phyloP scores from a whole-genome alignment of 2,888 invertebrate species.

The Drosophila yooni region DNA sequence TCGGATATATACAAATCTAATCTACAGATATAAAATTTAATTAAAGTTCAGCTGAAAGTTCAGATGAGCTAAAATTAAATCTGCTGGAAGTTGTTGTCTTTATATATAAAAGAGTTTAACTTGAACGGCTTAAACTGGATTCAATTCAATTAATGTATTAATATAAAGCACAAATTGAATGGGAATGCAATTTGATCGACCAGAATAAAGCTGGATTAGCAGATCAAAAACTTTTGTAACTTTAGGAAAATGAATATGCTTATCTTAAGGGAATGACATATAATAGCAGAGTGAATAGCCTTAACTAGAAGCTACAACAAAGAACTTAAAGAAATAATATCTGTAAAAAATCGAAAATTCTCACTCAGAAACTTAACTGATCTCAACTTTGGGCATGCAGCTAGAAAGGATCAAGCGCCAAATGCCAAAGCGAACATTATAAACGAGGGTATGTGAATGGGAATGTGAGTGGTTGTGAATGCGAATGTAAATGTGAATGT shows the following conservation, averaged over 20 bases:
- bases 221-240: slow-evolving; percentile 10
- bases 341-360: background rate
- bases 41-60: slow-evolving; percentile 8
- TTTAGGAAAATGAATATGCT: slow-evolving; percentile 8
- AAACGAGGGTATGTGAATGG: slow-evolving; percentile 13
- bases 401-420: slow-evolving; percentile 19
- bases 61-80: background rate
- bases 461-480: slow-evolving; percentile 23
- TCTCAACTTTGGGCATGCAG: background rate
- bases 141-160: slow-evolving; percentile 2
- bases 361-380: background rate
- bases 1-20: background rate
- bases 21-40: background rate
- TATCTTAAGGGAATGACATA: slow-evolving; percentile 9
- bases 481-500: slow-evolving; percentile 42
- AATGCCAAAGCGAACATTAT: slow-evolving; percentile 6
- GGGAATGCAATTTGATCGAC: slow-evolving; percentile 22
- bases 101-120: background rate
- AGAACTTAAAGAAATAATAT: background rate
- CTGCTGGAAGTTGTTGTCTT: background rate
- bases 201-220: slow-evolving; percentile 29
- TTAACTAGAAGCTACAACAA: background rate
- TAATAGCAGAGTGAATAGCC: background rate
- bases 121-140: slow-evolving; percentile 2
- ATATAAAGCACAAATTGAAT: slow-evolving; percentile 7